Evolutionary conservation across 2,797 vertebrate genomes (phyloP), one percentile per base, ranked within the genome.

Genomic region (Enteromius argenteus): DNA sequence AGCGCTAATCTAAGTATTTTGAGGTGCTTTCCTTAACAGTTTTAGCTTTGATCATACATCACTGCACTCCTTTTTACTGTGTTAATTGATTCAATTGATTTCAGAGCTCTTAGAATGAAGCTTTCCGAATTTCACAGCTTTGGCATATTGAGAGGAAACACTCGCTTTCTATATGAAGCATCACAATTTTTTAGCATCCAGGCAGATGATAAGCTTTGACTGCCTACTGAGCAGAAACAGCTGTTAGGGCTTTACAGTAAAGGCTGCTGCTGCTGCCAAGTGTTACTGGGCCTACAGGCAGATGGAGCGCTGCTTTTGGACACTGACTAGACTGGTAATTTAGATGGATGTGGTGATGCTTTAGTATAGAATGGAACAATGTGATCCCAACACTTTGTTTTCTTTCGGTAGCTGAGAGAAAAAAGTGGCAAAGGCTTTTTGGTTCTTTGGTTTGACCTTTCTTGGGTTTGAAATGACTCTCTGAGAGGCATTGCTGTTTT

Each of bases 151-250:
- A 53, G 39, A 72, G 62, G 79, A 79, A 86, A 80, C 84, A 62
- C 60, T 87, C 64, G 85, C 88, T 81, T 82, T 91, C 91, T 84
- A 90, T 89, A 90, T 86, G 68, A 37, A 79, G 58, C 56, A 64
- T 49, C 19, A 23, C 46, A 68, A 17, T 30, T n/a, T 66, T 87
- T 72, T 73, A 74, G 75, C 64, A 66, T 81, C 39, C 68, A 27
- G 27, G 80, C 88, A 79, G 86, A 72, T 84, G 89, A 92, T 90
- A 88, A 89, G 83, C 89, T 58, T 68, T 79, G 62, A 19, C 85
- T 83, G 83, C 73, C 39, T 84, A 56, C 81, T 90, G 89, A 92
- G 84, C 76, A 79, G 84, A 92, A 91, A 89, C 88, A 90, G 89
- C 90, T 92, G 90, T 88, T 6, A 68, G 35, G 35, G 83, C 58